A percentile compares a stretch with the other conserved stretches of the same genome.
Evolutionary conservation across 2,888 invertebrate genomes (phyloP).

Genomic region (Charanyca ferruginea): DNA sequence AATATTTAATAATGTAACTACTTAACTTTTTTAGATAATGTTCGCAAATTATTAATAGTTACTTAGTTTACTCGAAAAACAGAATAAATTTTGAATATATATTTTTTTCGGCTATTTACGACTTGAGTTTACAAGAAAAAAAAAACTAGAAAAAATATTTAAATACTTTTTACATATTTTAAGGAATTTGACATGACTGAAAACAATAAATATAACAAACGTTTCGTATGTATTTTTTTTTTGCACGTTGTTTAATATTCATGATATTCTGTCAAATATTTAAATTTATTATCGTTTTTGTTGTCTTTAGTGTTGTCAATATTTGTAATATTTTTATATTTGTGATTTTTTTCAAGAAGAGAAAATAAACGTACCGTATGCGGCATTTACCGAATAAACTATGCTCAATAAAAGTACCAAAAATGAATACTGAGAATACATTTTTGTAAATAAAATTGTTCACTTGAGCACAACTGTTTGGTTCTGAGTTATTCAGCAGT

Average conservation of each 20-base stretch:
- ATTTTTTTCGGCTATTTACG: background rate
- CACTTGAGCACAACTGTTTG: constrained; percentile 55
- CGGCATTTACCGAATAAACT: constrained; percentile 42
- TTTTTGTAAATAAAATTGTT: constrained; percentile 33
- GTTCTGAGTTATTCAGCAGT: constrained; percentile 24
- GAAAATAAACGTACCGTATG: constrained; percentile 43
- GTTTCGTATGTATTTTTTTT: background rate
- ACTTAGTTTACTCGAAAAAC: too few relatives aligned
- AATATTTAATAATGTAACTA: too few relatives aligned
- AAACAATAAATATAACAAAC: background rate
- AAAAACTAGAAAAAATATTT: background rate
- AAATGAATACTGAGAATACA: constrained; percentile 40
- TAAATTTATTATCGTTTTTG: background rate
- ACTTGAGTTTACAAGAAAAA: background rate
- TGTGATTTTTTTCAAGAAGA: too few relatives aligned
- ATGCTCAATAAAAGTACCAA: constrained; percentile 39
- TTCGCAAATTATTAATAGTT: too few relatives aligned
- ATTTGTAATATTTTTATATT: too few relatives aligned
- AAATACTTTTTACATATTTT: background rate
- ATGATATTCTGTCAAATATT: too few relatives aligned
- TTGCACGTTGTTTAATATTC: background rate
- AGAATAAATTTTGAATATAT: too few relatives aligned
- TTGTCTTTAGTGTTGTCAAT: background rate
- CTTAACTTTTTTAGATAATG: too few relatives aligned
- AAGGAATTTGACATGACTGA: background rate